Conservation (phyloP, 2,888 invertebrate genomes). For the Harmothoe impar region DNA sequence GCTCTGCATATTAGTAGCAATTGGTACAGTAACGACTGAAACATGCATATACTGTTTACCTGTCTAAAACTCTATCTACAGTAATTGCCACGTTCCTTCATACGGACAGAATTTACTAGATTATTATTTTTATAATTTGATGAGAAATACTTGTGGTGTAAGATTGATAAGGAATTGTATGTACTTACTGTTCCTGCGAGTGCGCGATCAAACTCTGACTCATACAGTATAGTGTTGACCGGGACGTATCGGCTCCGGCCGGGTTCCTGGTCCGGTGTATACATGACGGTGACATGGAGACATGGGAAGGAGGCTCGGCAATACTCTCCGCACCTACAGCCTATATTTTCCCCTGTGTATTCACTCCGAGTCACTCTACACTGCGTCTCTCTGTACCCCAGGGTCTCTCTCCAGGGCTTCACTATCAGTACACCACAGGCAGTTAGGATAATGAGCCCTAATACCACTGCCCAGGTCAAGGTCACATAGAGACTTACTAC, state of each 20-base stretch:
- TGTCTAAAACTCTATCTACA: no score
- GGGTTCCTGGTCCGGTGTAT: constrained; percentile 44
- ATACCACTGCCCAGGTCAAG: constrained; percentile 35
- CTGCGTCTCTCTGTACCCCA: not conserved
- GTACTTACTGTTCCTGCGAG: constrained; percentile 37
- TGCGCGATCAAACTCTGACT: constrained; percentile 50
- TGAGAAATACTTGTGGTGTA: no score
- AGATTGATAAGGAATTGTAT: no score
- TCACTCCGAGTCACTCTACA: not conserved
- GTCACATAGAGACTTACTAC: constrained; percentile 56
- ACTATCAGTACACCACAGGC: constrained; percentile 42
- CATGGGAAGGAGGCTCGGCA: constrained; percentile 45
- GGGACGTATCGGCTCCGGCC: not conserved
- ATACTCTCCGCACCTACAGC: constrained; percentile 51
- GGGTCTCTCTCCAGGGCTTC: constrained; percentile 40
- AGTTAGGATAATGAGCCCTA: constrained; percentile 26
- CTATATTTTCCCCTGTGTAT: constrained; percentile 42
- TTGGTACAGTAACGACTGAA: no score
- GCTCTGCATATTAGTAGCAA: no score
- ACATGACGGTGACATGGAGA: constrained; percentile 33
- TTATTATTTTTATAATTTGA: no score
- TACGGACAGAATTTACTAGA: no score
- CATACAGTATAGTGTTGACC: constrained; percentile 50
- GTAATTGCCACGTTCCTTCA: no score
- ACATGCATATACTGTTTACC: no score